Percentiles rank a stretch among this genome's conserved stretches.
phyloP scores from a whole-genome alignment of 1,140 invertebrate species.

The Trialeurodes vaporariorum region DNA sequence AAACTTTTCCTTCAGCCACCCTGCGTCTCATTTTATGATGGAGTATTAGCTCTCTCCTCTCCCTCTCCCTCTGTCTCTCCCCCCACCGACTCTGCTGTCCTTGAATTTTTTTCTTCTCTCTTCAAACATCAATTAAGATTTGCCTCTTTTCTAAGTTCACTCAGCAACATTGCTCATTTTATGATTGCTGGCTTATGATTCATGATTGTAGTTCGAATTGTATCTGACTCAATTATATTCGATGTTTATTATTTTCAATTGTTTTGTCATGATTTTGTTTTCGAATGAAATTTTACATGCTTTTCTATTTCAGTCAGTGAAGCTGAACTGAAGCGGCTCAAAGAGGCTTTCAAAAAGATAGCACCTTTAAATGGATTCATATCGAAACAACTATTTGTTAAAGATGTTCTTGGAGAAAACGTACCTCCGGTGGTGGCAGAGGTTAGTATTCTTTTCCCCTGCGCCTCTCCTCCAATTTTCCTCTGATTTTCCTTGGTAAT shows the following conservation, averaged over 20 bases:
- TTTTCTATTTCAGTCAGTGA: conserved; percentile 52
- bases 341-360: conserved; percentile 72
- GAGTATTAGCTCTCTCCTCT: not conserved
- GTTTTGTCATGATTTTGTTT: not conserved
- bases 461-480: too few species aligned
- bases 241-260: not conserved
- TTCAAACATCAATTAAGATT: too few species aligned
- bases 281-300: not conserved
- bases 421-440: conserved; percentile 66
- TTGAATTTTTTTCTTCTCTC: not conserved
- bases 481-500: too few species aligned
- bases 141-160: too few species aligned
- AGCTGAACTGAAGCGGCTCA: conserved; percentile 61
- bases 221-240: not conserved
- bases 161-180: too few species aligned
- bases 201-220: not conserved
- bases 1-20: not conserved
- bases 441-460: too few species aligned
- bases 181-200: not conserved
- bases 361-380: conserved; percentile 55
- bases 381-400: conserved; percentile 57
- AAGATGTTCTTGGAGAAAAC: conserved; percentile 71
- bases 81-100: not conserved
- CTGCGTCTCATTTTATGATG: too few species aligned
- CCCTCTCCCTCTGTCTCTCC: not conserved